Conservation (phyloP, 2,113 vertebrate species). For the Solea solea region DNA sequence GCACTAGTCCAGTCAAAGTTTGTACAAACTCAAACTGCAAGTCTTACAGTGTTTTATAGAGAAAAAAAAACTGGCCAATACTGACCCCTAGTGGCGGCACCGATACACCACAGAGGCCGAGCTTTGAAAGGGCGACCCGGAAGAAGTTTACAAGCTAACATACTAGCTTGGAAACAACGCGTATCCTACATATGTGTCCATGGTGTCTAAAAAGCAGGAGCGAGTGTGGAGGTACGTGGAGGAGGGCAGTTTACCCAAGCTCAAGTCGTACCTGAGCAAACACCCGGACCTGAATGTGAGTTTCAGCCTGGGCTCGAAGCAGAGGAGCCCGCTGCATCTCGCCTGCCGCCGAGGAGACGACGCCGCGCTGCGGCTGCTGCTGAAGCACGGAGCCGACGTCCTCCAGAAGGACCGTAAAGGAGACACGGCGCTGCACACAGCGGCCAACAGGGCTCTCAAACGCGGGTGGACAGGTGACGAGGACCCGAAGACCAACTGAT, state of each 20-base stretch:
- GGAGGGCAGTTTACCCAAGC: conserved; percentile 77
- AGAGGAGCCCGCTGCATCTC: conserved; percentile 81
- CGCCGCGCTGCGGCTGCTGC: conserved; percentile 78
- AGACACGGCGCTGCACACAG: conserved; percentile 83
- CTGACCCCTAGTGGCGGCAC: conserved; percentile 59
- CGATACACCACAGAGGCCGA: background rate
- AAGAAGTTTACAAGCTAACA: background rate
- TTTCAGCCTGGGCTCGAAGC: conserved; percentile 74
- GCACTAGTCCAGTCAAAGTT: no score
- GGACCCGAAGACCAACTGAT: accelerated
- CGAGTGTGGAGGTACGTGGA: conserved; percentile 84
- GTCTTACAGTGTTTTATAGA: background rate
- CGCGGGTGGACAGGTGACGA: conserved; percentile 70
- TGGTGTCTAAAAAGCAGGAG: conserved; percentile 78
- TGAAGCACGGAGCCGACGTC: conserved; percentile 83
- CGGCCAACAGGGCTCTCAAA: conserved; percentile 77
- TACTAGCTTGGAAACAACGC: no score
- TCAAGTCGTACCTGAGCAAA: conserved; percentile 83
- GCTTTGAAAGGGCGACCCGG: conserved; percentile 14
- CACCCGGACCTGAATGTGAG: conserved; percentile 82
- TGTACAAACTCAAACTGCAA: no score
- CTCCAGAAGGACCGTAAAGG: conserved; percentile 78
- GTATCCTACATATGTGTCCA: conserved; percentile 25
- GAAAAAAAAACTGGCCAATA: conserved; percentile 12
- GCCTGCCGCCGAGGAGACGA: conserved; percentile 81